A percentile compares a stretch with the other conserved stretches of the same genome.
phyloP scores from a whole-genome alignment of 1,140 invertebrate genomes.

The Agraylea sexmaculata region DNA sequence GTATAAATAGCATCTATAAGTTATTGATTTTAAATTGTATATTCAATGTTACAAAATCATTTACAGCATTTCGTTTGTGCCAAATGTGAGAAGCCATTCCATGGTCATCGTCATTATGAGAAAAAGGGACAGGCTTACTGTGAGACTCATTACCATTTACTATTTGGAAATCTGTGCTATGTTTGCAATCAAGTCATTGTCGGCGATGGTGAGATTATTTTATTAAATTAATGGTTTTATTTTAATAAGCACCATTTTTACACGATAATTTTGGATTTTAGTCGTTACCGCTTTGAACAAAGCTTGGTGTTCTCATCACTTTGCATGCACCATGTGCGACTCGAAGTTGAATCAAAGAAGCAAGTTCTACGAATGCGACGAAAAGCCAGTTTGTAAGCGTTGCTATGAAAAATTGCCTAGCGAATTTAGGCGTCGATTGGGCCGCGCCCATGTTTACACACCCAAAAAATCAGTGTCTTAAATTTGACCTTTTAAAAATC shows the following conservation, averaged over 20 bases:
- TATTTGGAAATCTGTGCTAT: conserved; percentile 98
- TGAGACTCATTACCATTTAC: conserved; percentile 97
- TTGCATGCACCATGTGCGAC: conserved; percentile 97
- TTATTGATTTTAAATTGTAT: not conserved
- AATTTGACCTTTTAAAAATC: conserved; percentile 20
- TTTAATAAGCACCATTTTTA: not conserved
- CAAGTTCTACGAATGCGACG: conserved; percentile 98
- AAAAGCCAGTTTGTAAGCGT: conserved; percentile 96
- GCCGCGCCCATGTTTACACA: conserved; percentile 64
- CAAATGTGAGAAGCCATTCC: conserved; percentile 98
- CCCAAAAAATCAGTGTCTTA: conserved; percentile 32
- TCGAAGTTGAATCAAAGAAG: conserved; percentile 96
- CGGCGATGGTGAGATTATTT: conserved; percentile 73
- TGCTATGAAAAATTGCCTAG: conserved; percentile 96
- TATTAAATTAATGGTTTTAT: not conserved
- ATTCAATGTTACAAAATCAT: conserved; percentile 4
- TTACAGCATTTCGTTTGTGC: conserved; percentile 96
- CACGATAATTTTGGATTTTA: conserved; percentile 34
- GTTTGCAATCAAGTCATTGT: conserved; percentile 97
- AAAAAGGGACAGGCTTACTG: conserved; percentile 98
- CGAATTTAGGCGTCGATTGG: conserved; percentile 80
- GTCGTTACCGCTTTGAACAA: conserved; percentile 98
- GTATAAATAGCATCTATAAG: no score
- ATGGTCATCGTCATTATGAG: conserved; percentile 98
- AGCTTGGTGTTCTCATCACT: conserved; percentile 99